These are phyloP conservation scores for Pasiphila rectangulata DNA, from an alignment of 2,888 invertebrate genomes.

Conservation along the genomic window DNA sequence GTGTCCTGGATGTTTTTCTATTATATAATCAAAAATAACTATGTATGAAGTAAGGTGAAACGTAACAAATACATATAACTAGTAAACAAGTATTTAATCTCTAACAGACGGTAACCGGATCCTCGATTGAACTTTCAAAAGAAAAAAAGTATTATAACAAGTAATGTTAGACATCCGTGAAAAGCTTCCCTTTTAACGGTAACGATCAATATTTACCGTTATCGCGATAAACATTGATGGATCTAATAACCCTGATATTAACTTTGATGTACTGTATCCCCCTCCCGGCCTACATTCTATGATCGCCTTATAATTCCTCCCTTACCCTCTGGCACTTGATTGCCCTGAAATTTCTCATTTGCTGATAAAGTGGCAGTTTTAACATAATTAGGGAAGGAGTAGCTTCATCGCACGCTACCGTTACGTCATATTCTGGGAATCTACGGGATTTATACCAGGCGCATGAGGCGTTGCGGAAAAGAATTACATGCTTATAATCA, in stretches of 20 bases:
- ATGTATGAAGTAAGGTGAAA: no score
- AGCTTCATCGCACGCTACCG: constrained; percentile 6
- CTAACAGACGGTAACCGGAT: no score
- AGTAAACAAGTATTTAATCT: no score
- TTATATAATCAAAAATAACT: no score
- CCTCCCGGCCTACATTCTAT: constrained; percentile 29
- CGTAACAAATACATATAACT: no score
- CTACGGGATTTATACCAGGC: constrained; percentile 2
- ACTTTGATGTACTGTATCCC: constrained; percentile 4
- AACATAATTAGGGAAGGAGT: constrained; percentile 30
- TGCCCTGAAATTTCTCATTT: constrained; percentile 34
- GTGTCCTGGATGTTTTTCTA: no score
- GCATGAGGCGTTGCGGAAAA: not conserved
- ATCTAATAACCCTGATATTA: constrained; percentile 7
- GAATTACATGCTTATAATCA: not conserved
- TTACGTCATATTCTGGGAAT: constrained; percentile 2
- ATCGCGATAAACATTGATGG: constrained; percentile 8
- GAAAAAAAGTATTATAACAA: no score
- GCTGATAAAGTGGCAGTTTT: constrained; percentile 34
- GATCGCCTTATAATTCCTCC: constrained; percentile 29
- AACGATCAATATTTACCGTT: constrained; percentile 1
- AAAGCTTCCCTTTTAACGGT: constrained; percentile 2
- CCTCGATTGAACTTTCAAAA: no score
- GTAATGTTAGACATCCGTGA: no score
- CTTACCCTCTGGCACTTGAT: constrained; percentile 25